These are phyloP conservation scores for Psittacara wagleri DNA, from an alignment of 2,113 vertebrate genomes.

Conservation along the genomic window DNA sequence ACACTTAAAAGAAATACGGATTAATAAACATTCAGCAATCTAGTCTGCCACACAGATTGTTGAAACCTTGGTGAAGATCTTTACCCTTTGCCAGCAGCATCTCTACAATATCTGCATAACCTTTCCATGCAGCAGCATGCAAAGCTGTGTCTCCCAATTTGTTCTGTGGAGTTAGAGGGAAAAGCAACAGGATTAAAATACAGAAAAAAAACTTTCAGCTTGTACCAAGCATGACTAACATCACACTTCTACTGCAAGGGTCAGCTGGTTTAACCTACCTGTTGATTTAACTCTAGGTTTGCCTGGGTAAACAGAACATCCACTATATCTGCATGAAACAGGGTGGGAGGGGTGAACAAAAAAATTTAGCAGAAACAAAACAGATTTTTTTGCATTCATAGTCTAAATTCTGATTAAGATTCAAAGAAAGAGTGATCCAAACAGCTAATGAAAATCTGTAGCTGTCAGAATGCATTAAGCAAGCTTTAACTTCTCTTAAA, in stretches of 20 bases:
- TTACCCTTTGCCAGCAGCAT: slow-evolving; percentile 91
- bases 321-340: slow-evolving; percentile 86
- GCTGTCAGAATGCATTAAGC: not conserved
- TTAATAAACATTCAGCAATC: not conserved
- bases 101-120: slow-evolving; percentile 96
- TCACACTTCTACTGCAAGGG: not conserved
- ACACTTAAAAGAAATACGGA: not conserved
- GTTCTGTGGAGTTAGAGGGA: slow-evolving; percentile 81
- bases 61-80: slow-evolving; percentile 32
- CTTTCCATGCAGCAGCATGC: slow-evolving; percentile 97
- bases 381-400: not conserved
- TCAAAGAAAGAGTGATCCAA: not conserved
- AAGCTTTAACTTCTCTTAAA: not conserved
- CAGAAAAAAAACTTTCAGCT: not conserved
- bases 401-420: not conserved
- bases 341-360: not conserved
- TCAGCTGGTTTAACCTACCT: slow-evolving; percentile 75
- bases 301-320: slow-evolving; percentile 88
- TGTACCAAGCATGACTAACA: not conserved
- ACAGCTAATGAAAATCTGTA: not conserved
- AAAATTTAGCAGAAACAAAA: not conserved
- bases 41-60: not conserved
- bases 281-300: slow-evolving; percentile 94
- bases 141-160: slow-evolving; percentile 94
- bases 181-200: slow-evolving; percentile 52